A percentile compares a stretch with the other conserved stretches of the same genome.
Conservation (phyloP, 2,888 invertebrate species). For the Drosophila barbarae region DNA sequence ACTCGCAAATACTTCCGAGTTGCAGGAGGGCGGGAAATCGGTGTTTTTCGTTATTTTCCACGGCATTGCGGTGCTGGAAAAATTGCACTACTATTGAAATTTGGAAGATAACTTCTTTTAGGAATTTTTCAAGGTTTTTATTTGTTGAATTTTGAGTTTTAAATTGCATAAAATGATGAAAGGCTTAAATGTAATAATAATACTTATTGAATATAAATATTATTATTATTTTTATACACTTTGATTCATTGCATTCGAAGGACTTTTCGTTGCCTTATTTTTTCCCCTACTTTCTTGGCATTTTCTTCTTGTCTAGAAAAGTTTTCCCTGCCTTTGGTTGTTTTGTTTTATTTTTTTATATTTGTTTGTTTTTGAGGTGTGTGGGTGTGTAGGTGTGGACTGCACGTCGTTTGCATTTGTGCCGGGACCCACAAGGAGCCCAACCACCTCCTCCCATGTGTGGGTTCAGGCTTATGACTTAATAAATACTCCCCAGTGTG, state of each 20-base stretch:
- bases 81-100: neutral
- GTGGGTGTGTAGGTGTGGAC: slow-evolving; percentile 52
- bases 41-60: slow-evolving; percentile 1
- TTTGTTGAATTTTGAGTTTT: neutral
- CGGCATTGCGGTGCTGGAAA: slow-evolving; percentile 4
- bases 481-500: slow-evolving; percentile 68
- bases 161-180: neutral
- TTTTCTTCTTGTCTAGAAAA: neutral
- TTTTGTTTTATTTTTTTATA: neutral
- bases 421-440: slow-evolving; percentile 7
- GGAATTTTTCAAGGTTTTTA: neutral
- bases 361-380: neutral
- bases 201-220: too few relatives aligned
- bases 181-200: neutral
- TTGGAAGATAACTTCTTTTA: neutral
- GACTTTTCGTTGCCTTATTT: neutral
- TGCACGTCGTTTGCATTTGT: slow-evolving; percentile 43
- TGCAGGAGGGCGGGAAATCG: neutral
- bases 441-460: neutral
- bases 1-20: slow-evolving; percentile 2
- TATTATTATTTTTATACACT: neutral
- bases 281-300: neutral
- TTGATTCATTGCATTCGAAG: neutral
- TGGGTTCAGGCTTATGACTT: slow-evolving; percentile 60
- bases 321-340: slow-evolving; percentile 1